Evolutionary conservation across 2,888 invertebrate genomes (phyloP).

Genomic region (Drosophila peninsularis): DNA sequence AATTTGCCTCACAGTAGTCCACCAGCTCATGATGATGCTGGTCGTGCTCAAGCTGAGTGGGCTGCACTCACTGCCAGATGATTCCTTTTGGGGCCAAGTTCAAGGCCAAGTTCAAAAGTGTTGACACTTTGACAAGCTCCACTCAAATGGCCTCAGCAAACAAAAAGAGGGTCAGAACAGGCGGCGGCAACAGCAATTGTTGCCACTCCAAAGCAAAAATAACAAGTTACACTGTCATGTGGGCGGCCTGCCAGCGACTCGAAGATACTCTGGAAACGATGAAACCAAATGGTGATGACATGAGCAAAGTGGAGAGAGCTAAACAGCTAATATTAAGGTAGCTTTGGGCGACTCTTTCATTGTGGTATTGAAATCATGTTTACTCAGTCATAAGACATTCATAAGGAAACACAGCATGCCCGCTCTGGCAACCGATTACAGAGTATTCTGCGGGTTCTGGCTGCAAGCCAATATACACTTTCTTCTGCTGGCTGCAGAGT

Average conservation of each 20-base stretch:
- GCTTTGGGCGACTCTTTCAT: too few species aligned
- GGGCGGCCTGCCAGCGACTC: constrained; percentile 1
- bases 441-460: not conserved
- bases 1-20: constrained; percentile 66
- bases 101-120: constrained; percentile 62
- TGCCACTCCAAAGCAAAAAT: constrained; percentile 21
- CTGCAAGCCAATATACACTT: constrained; percentile 9
- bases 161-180: constrained; percentile 31
- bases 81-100: constrained; percentile 46
- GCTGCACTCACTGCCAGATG: constrained; percentile 11
- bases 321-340: too few species aligned
- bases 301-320: not conserved
- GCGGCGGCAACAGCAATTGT: constrained; percentile 23
- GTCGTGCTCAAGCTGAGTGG: constrained; percentile 1
- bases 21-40: constrained; percentile 1
- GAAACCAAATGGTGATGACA: not conserved
- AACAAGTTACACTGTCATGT: not conserved
- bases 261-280: constrained; percentile 13
- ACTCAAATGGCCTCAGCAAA: constrained; percentile 31
- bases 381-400: too few species aligned
- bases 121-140: constrained; percentile 47
- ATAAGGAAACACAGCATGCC: not conserved
- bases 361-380: too few species aligned
- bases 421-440: not conserved
- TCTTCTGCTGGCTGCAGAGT: constrained; percentile 1